Conservation (phyloP, 1,140 invertebrate species). For the Drosophila sechellia region DNA sequence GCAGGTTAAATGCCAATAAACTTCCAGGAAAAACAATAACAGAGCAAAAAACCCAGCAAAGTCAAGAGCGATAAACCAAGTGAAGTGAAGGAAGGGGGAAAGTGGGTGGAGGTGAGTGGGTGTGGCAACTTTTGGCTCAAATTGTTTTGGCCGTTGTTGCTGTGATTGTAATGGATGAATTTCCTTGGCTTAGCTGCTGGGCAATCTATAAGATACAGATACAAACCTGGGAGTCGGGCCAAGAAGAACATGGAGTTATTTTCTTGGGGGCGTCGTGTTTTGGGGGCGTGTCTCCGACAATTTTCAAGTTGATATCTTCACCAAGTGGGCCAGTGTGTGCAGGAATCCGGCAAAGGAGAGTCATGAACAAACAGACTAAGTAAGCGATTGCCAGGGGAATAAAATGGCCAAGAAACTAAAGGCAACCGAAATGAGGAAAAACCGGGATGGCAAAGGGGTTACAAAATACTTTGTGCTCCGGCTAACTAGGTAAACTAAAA, state of each 20-base stretch:
- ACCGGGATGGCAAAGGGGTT: neutral
- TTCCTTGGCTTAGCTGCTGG: constrained; percentile 42
- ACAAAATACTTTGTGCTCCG: constrained; percentile 7
- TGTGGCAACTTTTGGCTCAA: constrained; percentile 47
- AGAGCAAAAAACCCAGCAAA: constrained; percentile 39
- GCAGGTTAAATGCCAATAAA: constrained; percentile 52
- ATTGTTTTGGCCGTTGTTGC: constrained; percentile 49
- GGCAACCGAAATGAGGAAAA: constrained; percentile 7
- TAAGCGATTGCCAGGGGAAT: constrained; percentile 35
- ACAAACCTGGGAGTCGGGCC: constrained; percentile 14
- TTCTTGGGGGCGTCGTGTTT: constrained; percentile 42
- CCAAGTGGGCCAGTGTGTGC: constrained; percentile 26
- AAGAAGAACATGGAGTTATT: constrained; percentile 26
- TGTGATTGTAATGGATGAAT: constrained; percentile 54
- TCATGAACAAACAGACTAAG: constrained; percentile 37
- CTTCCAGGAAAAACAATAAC: constrained; percentile 39
- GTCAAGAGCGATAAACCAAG: constrained; percentile 64
- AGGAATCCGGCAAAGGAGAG: constrained; percentile 32
- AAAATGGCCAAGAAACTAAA: constrained; percentile 23
- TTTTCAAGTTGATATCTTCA: constrained; percentile 64
- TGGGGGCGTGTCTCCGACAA: constrained; percentile 46
- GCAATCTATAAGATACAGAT: constrained; percentile 36
- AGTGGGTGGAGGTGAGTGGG: constrained; percentile 1
- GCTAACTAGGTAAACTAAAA: constrained; percentile 25
- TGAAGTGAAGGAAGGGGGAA: constrained; percentile 21